Evolutionary conservation across 2,888 invertebrate genomes (phyloP).

Genomic region (Mimas tiliae): DNA sequence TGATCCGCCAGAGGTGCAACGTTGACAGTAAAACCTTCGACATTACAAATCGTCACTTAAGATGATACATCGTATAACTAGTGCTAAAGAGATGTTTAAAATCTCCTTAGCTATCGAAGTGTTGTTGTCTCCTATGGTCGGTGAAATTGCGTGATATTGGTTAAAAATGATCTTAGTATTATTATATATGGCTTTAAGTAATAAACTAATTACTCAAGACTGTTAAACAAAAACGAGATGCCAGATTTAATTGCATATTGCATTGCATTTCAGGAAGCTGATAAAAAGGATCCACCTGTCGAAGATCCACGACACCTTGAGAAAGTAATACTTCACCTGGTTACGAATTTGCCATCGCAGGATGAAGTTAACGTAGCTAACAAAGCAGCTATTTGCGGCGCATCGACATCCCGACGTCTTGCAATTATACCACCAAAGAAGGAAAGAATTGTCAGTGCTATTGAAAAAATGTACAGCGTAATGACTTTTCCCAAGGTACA

Average conservation of each 20-base stretch:
- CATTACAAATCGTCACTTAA: no score
- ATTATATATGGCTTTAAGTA: no score
- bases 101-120: no score
- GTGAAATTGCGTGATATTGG: no score
- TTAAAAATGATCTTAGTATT: no score
- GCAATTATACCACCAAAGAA: constrained; percentile 65
- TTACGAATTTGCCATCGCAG: constrained; percentile 66
- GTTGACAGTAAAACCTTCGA: no score
- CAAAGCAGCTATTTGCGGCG: not conserved
- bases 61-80: no score
- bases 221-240: no score
- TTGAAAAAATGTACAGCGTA: constrained; percentile 67
- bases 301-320: constrained; percentile 89
- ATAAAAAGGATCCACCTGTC: constrained; percentile 62
- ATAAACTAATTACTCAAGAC: no score
- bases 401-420: constrained; percentile 42
- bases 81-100: no score
- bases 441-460: constrained; percentile 65
- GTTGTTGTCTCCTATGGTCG: no score
- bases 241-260: not conserved
- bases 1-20: no score
- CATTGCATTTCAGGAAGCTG: not conserved
- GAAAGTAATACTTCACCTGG: constrained; percentile 87
- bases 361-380: constrained; percentile 29
- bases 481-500: constrained; percentile 39